Evolutionary conservation across 2,888 invertebrate genomes (phyloP), one percentile per base, ranked within the genome.

Genomic region (Hemaris fuciformis): DNA sequence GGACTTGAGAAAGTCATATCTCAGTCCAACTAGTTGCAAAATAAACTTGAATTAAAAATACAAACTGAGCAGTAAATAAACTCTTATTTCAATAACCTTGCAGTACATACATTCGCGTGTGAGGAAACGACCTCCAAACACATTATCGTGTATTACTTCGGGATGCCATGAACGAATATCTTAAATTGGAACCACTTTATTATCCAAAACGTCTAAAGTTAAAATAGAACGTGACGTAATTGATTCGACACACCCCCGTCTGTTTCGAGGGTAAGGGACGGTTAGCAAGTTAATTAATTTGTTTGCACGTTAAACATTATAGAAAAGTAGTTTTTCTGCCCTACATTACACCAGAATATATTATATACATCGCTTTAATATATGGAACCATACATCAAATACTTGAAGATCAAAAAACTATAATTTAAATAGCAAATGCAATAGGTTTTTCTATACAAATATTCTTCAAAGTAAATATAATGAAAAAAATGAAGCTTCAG

Each of bases 61-160:
- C 45, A 2, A 20, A 10, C 10, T 45, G 20, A 45, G 15, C 18
- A 45, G 45, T 20, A 2, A 20, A 46, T 59, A 59, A 45, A 20
- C 46, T n/a, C 6, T 38, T 59, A 34, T 46, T 46, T 41, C 15
- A 46, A 31, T n/a, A 59, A 59, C 59, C 46, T 59, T 59, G 59
- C 46, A 59, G 15, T 38, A 10, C 41, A 22, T n/a, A 42, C n/a
- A 7, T 23, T 7, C 38, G 59, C 59, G 23, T 46, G 59, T 58
- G 46, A 38, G 38, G 59, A 59, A 46, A 38, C 46, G 46, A 45
- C 59, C 31, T 46, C 23, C 46, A 34, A 22, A 23, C 23, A 42
- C 25, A 34, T 43, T 27, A 58, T 18, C 27, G 42, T 22, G 20
- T 22, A 46, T 34, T 31, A 10, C 31, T 46, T 46, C n/a, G 46